These are phyloP conservation scores for Agonopterix subpropinquella DNA, from an alignment of 2,888 invertebrate genomes.

Conservation along the genomic window DNA sequence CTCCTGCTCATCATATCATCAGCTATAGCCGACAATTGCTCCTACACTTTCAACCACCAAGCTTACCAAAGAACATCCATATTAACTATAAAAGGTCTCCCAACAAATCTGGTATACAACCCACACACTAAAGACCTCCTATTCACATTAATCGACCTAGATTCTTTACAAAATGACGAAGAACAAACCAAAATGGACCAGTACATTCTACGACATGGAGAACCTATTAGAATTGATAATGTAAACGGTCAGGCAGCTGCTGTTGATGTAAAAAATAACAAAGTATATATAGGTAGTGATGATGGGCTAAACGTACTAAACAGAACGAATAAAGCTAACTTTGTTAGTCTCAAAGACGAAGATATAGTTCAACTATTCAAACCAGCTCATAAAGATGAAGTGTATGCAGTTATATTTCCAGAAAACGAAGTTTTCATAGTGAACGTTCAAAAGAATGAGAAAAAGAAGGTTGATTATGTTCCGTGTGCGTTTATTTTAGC, in stretches of 20 bases:
- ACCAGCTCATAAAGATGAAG: constrained; percentile 33
- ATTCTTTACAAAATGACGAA: constrained; percentile 53
- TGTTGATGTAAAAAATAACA: constrained; percentile 42
- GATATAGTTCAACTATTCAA: constrained; percentile 62
- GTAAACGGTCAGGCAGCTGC: constrained; percentile 59
- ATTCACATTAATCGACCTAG: constrained; percentile 60
- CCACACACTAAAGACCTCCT: constrained; percentile 43
- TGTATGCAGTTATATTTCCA: constrained; percentile 55
- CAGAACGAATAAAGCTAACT: constrained; percentile 40
- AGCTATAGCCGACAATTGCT: constrained; percentile 43
- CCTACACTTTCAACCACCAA: constrained; percentile 36
- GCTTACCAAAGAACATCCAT: constrained; percentile 39
- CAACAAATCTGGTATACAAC: constrained; percentile 55
- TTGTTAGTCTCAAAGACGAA: constrained; percentile 51
- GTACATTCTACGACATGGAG: constrained; percentile 44
- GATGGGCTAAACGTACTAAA: constrained; percentile 50
- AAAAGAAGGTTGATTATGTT: constrained; percentile 41
- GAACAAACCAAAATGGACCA: constrained; percentile 67
- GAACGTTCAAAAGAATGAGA: constrained; percentile 47
- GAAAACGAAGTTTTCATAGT: constrained; percentile 53
- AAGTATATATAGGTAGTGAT: constrained; percentile 56
- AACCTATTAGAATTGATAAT: constrained; percentile 50
- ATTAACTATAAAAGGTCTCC: constrained; percentile 57
- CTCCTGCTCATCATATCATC: constrained; percentile 35
- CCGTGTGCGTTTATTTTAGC: constrained; percentile 61